Conservation (phyloP, 2,113 vertebrate genomes). For the Nestor notabilis region DNA sequence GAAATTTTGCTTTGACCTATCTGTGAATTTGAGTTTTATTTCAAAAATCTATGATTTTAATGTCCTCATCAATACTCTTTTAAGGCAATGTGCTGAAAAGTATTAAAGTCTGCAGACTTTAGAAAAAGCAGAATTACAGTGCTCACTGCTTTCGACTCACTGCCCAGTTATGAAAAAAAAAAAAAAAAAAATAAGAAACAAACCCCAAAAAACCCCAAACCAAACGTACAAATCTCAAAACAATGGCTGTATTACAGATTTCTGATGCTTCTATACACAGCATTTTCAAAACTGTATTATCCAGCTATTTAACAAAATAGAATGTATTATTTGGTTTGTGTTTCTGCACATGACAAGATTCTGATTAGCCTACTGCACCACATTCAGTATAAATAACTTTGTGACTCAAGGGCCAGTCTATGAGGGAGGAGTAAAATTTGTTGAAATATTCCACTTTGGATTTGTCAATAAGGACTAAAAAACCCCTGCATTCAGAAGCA, state of each 20-base stretch:
- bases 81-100: not conserved
- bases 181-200: not conserved
- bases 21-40: not conserved
- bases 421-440: not conserved
- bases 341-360: constrained; percentile 66
- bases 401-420: not conserved
- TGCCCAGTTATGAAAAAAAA: not conserved
- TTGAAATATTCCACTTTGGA: not conserved
- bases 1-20: not conserved
- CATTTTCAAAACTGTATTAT: not conserved
- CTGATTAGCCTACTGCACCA: not conserved
- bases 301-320: not conserved
- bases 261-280: not conserved
- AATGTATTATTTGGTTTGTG: not conserved
- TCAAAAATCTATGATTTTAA: not conserved
- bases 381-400: not conserved
- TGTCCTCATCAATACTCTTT: not conserved
- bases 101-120: not conserved
- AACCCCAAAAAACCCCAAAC: not conserved
- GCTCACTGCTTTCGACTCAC: not conserved
- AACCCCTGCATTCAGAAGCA: not conserved
- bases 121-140: not conserved
- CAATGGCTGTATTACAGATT: not conserved
- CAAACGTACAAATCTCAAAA: not conserved
- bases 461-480: not conserved